These are phyloP conservation scores for zebrafish (Danio rerio) DNA, from an alignment of 2,113 vertebrate species.

Conservation along the genomic window GRCz12tu NC_133183.1:27446501-27447000, in stretches of 20 bases:
- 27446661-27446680: conserved; percentile 60
- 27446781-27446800: conserved; percentile 76
- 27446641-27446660: conserved; percentile 71
- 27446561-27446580: conserved; percentile 79
- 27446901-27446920: not conserved
- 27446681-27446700: conserved; percentile 74
- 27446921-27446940: not conserved
- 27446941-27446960: not conserved
- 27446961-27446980: not conserved
- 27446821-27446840: conserved; percentile 19
- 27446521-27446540: not conserved
- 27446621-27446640: conserved; percentile 72
- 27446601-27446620: conserved; percentile 75
- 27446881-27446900: not conserved
- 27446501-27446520: conserved; percentile 85
- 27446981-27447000: too few relatives aligned
- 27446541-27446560: conserved; percentile 80
- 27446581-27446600: conserved; percentile 83
- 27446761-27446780: conserved; percentile 83
- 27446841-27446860: conserved; percentile 4
- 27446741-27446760: conserved; percentile 85
- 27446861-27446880: not conserved
- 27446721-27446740: conserved; percentile 86
- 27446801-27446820: conserved; percentile 16
- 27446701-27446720: conserved; percentile 79